A percentile compares a stretch with the other conserved stretches of the same genome.
Evolutionary conservation across 35 echinoderm and acorn worm genomes (phyloP).

Genomic region (Ptychodera flava): DNA sequence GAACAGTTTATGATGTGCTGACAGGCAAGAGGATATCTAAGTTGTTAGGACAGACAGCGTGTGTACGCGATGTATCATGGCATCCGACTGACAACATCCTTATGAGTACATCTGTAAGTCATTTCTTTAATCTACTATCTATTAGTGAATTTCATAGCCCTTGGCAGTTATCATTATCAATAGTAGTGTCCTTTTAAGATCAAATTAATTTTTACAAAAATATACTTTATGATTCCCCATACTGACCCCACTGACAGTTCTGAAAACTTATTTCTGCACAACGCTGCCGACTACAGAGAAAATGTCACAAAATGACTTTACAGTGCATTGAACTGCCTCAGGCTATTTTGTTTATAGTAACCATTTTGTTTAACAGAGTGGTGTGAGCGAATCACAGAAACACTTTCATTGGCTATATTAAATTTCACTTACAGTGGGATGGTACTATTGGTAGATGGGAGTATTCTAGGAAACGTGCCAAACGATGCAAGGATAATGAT

Average conservation of each 20-base stretch:
- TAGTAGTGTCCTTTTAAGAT: neutral
- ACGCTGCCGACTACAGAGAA: no score
- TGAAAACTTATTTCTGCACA: no score
- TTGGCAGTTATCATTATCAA: neutral
- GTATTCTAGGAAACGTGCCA: neutral
- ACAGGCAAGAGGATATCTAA: slow-evolving; percentile 67
- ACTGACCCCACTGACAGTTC: neutral
- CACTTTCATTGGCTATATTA: no score
- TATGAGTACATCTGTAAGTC: slow-evolving; percentile 90
- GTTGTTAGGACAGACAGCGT: slow-evolving; percentile 39
- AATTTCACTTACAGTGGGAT: slow-evolving; percentile 21
- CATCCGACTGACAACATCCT: slow-evolving; percentile 91
- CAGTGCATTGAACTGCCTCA: no score
- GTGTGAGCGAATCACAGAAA: no score
- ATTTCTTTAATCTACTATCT: no score
- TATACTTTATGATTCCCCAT: neutral
- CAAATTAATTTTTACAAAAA: neutral
- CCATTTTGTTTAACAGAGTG: no score
- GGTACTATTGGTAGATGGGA: slow-evolving; percentile 2
- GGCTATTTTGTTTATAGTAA: no score
- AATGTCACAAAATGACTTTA: no score
- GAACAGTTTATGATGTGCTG: slow-evolving; percentile 76
- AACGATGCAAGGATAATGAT: neutral
- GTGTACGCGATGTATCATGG: slow-evolving; percentile 93
- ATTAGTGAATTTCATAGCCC: no score